Evolutionary conservation across 2,888 invertebrate species (phyloP).

Genomic region (Plemyria rubiginata): DNA sequence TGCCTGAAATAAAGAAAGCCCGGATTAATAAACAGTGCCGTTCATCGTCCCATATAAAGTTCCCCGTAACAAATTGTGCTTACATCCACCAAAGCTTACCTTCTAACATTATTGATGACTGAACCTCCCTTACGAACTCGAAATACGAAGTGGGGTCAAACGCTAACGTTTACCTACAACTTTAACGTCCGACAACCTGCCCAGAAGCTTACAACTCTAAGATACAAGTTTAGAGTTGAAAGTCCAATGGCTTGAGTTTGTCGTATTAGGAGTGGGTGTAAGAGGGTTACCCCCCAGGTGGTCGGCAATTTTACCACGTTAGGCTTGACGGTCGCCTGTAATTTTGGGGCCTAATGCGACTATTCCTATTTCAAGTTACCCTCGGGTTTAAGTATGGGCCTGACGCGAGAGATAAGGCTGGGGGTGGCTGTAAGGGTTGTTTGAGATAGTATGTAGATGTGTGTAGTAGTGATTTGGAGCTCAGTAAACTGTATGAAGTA

Average conservation of each 20-base stretch:
- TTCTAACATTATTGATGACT: conserved; percentile 83
- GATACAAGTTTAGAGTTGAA: conserved; percentile 16
- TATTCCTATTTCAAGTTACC: conserved; percentile 83
- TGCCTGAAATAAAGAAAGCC: neutral
- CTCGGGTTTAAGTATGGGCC: conserved; percentile 76
- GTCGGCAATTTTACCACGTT: conserved; percentile 82
- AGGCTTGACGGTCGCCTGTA: conserved; percentile 83
- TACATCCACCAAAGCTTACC: conserved; percentile 72
- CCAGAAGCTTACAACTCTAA: conserved; percentile 20
- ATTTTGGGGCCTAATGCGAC: conserved; percentile 84
- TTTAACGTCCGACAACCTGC: conserved; percentile 33
- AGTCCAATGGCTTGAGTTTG: conserved; percentile 3
- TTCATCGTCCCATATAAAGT: conserved; percentile 43
- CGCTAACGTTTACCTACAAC: conserved; percentile 67
- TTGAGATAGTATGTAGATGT: conserved; percentile 37
- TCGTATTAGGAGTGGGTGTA: conserved; percentile 53
- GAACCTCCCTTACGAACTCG: conserved; percentile 68
- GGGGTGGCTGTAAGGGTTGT: conserved; percentile 46
- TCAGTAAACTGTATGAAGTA: conserved; percentile 29
- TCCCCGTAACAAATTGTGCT: conserved; percentile 52
- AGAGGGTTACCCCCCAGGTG: conserved; percentile 78
- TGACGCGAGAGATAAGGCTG: conserved; percentile 74
- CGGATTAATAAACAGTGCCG: conserved; percentile 23
- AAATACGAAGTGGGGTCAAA: conserved; percentile 83
- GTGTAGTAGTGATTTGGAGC: conserved; percentile 39